phyloP scores from a whole-genome alignment of 1,140 invertebrate genomes.

The Lasioglossum albipes region DNA sequence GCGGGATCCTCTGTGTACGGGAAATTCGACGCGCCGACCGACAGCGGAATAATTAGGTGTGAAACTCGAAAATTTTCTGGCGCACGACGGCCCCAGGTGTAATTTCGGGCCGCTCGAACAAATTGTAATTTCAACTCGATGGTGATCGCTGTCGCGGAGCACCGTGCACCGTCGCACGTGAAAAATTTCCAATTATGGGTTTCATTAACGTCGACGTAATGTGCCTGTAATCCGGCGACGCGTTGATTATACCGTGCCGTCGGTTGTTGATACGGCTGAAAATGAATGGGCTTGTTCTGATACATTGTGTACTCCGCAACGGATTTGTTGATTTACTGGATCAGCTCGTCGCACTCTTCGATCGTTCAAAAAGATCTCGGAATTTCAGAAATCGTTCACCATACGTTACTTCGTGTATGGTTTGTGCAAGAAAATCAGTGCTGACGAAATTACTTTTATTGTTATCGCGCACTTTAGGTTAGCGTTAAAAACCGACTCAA shows the following conservation, averaged over 20 bases:
- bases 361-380: too few relatives aligned
- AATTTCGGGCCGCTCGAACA: neutral
- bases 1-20: too few relatives aligned
- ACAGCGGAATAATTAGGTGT: constrained; percentile 10
- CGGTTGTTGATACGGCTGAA: neutral
- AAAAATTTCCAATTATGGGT: constrained; percentile 38
- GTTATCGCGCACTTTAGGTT: too few relatives aligned
- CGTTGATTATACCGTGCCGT: neutral
- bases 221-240: neutral
- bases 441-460: too few relatives aligned
- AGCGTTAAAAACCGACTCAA: too few relatives aligned
- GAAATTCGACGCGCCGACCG: neutral
- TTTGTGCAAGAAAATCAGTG: too few relatives aligned
- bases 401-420: too few relatives aligned
- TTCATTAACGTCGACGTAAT: constrained; percentile 8
- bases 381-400: too few relatives aligned
- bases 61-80: neutral
- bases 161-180: neutral
- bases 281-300: neutral
- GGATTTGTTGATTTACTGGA: too few relatives aligned
- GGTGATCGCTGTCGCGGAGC: neutral
- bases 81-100: neutral
- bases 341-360: too few relatives aligned
- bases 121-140: constrained; percentile 21
- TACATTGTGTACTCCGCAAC: neutral